A percentile compares a stretch with the other conserved stretches of the same genome.
Conservation (phyloP, 2,113 vertebrate species). For the Semnornis frantzii region DNA sequence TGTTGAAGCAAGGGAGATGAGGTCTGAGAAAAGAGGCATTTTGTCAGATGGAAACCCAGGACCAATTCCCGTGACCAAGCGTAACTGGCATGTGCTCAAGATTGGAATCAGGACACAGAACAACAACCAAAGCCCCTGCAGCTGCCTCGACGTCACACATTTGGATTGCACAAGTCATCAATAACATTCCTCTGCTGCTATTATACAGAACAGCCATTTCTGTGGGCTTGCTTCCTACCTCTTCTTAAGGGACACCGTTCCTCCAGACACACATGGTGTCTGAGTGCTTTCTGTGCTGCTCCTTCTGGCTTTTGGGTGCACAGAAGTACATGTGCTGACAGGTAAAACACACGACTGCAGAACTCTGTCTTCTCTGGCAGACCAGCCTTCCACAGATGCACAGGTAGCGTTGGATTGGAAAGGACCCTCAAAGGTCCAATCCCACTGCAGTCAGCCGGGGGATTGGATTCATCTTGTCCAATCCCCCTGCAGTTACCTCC, state of each 20-base stretch:
- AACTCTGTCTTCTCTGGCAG: neutral
- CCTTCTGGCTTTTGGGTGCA: neutral
- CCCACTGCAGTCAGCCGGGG: no score
- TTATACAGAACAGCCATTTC: neutral
- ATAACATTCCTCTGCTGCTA: neutral
- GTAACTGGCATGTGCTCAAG: neutral
- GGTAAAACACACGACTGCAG: neutral
- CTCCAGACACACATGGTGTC: neutral
- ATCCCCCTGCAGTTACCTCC: no score
- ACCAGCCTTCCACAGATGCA: neutral
- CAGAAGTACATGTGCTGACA: fast-evolving
- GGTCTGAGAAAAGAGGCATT: neutral
- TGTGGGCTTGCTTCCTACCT: neutral
- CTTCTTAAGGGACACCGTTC: neutral
- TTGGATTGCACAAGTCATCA: constrained; percentile 30
- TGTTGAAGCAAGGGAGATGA: neutral
- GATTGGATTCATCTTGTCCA: no score
- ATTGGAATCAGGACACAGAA: constrained; percentile 22
- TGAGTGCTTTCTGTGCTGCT: neutral
- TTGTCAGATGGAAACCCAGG: neutral
- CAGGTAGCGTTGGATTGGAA: no score
- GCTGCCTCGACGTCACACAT: neutral
- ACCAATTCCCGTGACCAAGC: neutral
- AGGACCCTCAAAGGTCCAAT: no score
- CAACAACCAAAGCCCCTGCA: constrained; percentile 24